phyloP scores from a whole-genome alignment of 1,140 invertebrate species.

The Drosophila mojavensis region DNA sequence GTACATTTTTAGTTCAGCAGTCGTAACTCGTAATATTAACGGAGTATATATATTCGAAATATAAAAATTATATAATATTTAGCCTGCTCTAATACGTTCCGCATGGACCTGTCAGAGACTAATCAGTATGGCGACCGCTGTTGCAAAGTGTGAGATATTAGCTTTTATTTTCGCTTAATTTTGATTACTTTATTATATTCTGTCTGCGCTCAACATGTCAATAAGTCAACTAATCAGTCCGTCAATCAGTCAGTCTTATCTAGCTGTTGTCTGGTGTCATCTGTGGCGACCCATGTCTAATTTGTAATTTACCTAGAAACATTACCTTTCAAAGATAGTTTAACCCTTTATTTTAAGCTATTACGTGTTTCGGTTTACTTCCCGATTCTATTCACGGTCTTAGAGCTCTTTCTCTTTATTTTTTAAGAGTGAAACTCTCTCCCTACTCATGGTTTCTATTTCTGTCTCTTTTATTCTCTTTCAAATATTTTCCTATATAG shows the following conservation, averaged over 20 bases:
- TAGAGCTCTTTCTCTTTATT: too few species aligned
- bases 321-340: not conserved
- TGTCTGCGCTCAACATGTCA: conserved; percentile 7
- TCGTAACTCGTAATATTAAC: conserved; percentile 22
- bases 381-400: too few species aligned
- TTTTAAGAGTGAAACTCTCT: too few species aligned
- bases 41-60: not conserved
- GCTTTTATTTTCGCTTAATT: not conserved
- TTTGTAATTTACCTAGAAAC: not conserved
- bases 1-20: conserved; percentile 10
- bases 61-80: conserved; percentile 24
- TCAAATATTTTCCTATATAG: too few species aligned
- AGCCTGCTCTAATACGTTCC: conserved; percentile 33
- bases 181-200: conserved; percentile 37
- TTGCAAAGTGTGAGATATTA: conserved; percentile 11
- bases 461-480: too few species aligned
- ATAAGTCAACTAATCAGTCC: not conserved
- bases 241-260: not conserved
- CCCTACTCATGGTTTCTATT: too few species aligned
- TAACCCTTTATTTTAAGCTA: not conserved
- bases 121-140: conserved; percentile 39
- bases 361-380: too few species aligned
- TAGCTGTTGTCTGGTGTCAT: not conserved
- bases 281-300: conserved; percentile 1
- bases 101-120: conserved; percentile 37